Conservation (phyloP, 2,888 invertebrate genomes). For the Acanthosepion esculentum region DNA sequence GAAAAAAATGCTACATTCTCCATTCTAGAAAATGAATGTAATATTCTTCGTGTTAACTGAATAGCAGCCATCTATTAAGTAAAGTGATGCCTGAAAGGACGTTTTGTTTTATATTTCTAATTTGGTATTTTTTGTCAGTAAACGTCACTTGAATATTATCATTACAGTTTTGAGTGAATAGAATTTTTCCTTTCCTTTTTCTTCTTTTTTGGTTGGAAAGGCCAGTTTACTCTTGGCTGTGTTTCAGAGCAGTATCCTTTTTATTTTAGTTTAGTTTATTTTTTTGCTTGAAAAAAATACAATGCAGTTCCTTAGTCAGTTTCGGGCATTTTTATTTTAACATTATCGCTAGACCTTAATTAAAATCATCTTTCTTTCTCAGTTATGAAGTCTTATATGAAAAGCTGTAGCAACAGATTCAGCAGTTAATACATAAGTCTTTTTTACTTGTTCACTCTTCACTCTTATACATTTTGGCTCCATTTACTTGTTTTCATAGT, state of each 20-base stretch:
- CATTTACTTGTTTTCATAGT: too few relatives aligned
- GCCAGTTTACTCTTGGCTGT: background rate
- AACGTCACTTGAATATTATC: slow-evolving; percentile 15
- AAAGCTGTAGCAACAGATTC: too few relatives aligned
- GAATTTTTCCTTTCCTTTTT: background rate
- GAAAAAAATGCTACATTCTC: background rate
- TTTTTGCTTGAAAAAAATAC: background rate
- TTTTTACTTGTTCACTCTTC: too few relatives aligned
- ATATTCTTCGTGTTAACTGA: background rate
- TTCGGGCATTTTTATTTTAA: background rate
- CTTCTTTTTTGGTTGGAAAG: background rate
- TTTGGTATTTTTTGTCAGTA: background rate
- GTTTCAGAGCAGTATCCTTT: background rate
- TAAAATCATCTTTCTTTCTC: background rate
- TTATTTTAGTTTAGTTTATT: background rate
- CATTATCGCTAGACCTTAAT: background rate
- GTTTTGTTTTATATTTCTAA: background rate
- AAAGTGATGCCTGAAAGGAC: background rate
- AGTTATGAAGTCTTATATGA: too few relatives aligned
- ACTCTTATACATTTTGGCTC: too few relatives aligned
- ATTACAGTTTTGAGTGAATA: background rate
- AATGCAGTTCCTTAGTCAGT: background rate
- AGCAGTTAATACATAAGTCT: too few relatives aligned
- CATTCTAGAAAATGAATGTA: background rate
- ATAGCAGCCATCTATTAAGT: background rate